These are phyloP conservation scores for Idaea straminata DNA, from an alignment of 2,888 invertebrate species.

Conservation along the genomic window DNA sequence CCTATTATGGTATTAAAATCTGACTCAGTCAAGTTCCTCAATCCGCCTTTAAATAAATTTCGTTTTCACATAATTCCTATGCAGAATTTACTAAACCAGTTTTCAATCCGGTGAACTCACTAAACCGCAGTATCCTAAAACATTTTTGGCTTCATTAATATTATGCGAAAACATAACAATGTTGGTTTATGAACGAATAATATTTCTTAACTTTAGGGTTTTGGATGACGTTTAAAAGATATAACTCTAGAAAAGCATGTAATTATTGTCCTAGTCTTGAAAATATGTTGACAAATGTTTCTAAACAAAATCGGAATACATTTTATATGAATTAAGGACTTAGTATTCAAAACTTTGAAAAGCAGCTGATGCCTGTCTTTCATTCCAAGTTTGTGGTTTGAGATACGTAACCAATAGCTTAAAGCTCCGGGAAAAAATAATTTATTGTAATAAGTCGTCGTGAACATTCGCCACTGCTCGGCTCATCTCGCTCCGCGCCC, in stretches of 20 bases:
- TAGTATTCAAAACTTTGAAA: constrained; percentile 15
- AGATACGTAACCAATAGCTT: constrained; percentile 63
- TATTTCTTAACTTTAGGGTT: constrained; percentile 48
- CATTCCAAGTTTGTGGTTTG: constrained; percentile 62
- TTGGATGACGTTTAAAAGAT: constrained; percentile 25
- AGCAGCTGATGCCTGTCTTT: constrained; percentile 56
- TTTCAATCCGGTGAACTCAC: neutral
- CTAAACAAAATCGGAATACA: neutral
- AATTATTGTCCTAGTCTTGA: neutral
- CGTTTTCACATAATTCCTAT: neutral
- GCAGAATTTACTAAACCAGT: constrained; percentile 9
- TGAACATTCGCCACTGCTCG: constrained; percentile 77
- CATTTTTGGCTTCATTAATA: constrained; percentile 25
- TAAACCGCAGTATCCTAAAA: constrained; percentile 27
- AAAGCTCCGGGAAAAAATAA: constrained; percentile 75
- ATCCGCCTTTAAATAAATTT: neutral
- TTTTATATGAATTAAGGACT: neutral
- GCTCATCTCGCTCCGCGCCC: constrained; percentile 65
- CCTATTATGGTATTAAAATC: neutral
- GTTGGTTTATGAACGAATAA: constrained; percentile 44
- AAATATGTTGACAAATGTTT: neutral
- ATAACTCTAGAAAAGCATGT: neutral
- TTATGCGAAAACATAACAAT: constrained; percentile 43
- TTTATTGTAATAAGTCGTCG: constrained; percentile 79
- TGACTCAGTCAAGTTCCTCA: neutral